Base-by-base conservation (phyloP, 2,113 vertebrate genomes). In the Fulmarus glacialis region DNA sequence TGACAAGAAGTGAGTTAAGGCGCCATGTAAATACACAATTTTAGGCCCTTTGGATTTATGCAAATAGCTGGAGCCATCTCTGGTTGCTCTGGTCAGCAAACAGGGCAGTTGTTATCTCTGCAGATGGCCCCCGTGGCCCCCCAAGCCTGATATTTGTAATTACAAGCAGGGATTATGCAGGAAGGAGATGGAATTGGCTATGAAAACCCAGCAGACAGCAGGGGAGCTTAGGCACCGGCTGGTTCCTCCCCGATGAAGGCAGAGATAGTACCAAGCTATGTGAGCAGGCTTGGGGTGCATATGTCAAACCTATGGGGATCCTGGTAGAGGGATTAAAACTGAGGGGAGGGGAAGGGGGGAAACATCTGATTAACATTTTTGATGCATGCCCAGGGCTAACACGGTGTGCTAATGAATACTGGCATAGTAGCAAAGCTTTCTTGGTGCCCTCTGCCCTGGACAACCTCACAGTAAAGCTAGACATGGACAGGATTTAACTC, bases 111-210 rank as follows among this genome's bases (percentile, higher is more conserved):
- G 55, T 71, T 92, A 79, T 90, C 90, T 87, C 62, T 5, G 26
- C 82, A 95, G 93, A 92, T 80, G 74, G 40, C 36, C 66, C 78
- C 36, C 2, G 3, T 10, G 59, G 19, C 24, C 89, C 66, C 68
- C 59, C 85, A 73, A 0, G 50, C 78, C 58, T 74, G 87, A 71
- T 84, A 63, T 91, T 92, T 93, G 96, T 96, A 96, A 92, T 98
- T 88, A 97, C 89, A 96, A 93, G 62, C 38, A 73, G 87, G 73
- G 91, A 92, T 95, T 96, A 96, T 93, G 75, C 72, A 83, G 77
- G 81, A 93, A 87, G 85, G 50, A 94, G 88, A 66, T 66, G 80
- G 92, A 95, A 95, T 93, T 64, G 38, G 48, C 91, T 32, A 24
- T 8, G 92, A 91, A 93, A 93, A 45, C 45, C 55, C 67, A 71